These are phyloP conservation scores for Tiliacea citrago DNA, from an alignment of 2,888 invertebrate genomes.

Conservation along the genomic window DNA sequence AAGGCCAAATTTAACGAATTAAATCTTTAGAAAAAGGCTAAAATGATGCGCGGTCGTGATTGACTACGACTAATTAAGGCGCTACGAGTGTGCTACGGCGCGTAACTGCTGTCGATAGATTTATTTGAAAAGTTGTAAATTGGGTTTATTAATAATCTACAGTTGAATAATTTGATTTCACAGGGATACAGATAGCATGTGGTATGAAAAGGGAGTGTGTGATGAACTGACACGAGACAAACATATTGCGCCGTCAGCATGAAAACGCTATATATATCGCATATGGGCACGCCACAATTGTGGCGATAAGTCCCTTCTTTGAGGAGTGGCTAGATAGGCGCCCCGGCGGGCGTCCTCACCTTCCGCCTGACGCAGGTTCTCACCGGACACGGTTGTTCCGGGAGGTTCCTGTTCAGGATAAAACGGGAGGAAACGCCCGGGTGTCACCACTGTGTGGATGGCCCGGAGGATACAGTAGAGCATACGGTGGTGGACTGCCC, in stretches of 20 bases:
- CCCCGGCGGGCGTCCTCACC: too few species aligned
- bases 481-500: too few species aligned
- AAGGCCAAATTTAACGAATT: not conserved
- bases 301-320: too few species aligned
- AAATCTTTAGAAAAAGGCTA: not conserved
- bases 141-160: not conserved
- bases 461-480: too few species aligned
- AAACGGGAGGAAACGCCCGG: too few species aligned
- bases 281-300: too few species aligned
- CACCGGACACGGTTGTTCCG: too few species aligned
- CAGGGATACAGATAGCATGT: not conserved
- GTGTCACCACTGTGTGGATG: too few species aligned
- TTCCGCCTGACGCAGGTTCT: too few species aligned
- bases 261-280: too few species aligned
- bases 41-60: not conserved
- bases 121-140: not conserved
- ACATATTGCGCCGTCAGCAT: not conserved
- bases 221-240: not conserved
- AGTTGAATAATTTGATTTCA: not conserved
- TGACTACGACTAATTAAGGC: not conserved
- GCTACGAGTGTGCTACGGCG: slow-evolving; percentile 5
- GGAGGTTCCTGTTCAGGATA: too few species aligned
- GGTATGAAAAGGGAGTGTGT: not conserved
- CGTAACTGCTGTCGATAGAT: not conserved
- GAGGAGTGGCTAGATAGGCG: too few species aligned